Base-by-base conservation (phyloP, 1,140 invertebrate species). In the Schlechtendalia chinensis region DNA sequence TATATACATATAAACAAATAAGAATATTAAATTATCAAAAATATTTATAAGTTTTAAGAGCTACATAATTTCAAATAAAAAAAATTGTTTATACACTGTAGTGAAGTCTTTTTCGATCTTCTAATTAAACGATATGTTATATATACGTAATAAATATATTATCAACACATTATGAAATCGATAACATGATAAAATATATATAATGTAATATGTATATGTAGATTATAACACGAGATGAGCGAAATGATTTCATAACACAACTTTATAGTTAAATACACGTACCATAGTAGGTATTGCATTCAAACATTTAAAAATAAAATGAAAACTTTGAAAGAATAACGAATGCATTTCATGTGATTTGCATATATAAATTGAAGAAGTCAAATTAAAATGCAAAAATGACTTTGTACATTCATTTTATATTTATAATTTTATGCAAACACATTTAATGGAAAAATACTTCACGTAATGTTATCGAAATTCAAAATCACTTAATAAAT, bases 361-460 rank as follows among this genome's bases (percentile, higher is more conserved):
- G 22, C 65, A 69, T 69, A 69, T 47, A 50, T 69, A 69, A 69
- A 69, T 69, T 69, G 65, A n/a, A 50, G 39, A 69, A 50, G n/a
- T 50, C n/a, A 39, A 50, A 69, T 69, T 69, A 50, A 69, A 69
- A 69, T 69, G 14, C 65, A 69, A 69, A 69, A 47, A 24, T 27
- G 14, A 16, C 45, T 69, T 69, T 69, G 24, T 22, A 47, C 14
- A 69, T 50, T 50, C 22, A 24, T 47, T 11, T 50, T 14, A n/a
- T 17, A 50, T 69, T n/a, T 50, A 16, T 69, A 24, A 69, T 50
- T 69, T 69, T 69, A 69, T 69, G 65, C 50, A 69, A 69, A 69
- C 50, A 69, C 0, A 67, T 5, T 47, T 24, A 47, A 69, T 50
- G 14, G n/a, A 50, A 47, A 24, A 47, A 69, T 69, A 50, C 45